A percentile compares a stretch with the other conserved stretches of the same genome.
phyloP scores from a whole-genome alignment of 2,113 vertebrate genomes.

The Tragelaphus imberbis region DNA sequence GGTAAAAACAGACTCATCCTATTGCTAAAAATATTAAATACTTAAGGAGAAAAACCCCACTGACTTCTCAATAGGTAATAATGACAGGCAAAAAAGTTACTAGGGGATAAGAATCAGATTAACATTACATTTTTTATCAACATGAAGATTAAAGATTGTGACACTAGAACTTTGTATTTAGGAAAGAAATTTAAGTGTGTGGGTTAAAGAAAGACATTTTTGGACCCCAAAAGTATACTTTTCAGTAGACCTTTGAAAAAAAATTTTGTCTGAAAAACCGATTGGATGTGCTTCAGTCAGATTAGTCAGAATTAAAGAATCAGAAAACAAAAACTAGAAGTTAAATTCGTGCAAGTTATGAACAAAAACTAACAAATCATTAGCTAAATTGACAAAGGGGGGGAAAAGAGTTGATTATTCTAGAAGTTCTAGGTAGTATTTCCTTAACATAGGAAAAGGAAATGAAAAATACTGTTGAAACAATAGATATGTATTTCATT shows the following conservation, averaged over 20 bases:
- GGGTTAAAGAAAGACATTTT: neutral
- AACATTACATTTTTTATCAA: neutral
- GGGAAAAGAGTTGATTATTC: neutral
- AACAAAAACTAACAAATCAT: neutral
- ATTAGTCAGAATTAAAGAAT: constrained; percentile 19
- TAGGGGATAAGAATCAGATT: neutral
- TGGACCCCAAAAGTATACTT: neutral
- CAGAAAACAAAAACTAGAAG: neutral
- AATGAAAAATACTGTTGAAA: neutral
- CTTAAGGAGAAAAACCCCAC: neutral
- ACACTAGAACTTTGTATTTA: neutral
- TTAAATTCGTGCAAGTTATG: constrained; percentile 2
- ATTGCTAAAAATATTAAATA: constrained; percentile 17
- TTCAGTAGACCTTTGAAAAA: neutral
- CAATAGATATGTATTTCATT: neutral
- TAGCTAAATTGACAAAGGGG: neutral
- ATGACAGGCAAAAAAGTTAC: neutral
- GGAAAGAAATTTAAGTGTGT: neutral
- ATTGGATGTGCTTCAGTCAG: neutral
- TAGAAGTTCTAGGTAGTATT: neutral
- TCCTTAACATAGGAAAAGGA: neutral
- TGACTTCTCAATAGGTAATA: neutral
- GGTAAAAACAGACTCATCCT: neutral
- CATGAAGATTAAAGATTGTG: neutral
- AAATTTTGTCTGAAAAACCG: neutral